These are phyloP conservation scores for honey bee (Apis mellifera) DNA, from an alignment of 1,140 invertebrate genomes.

Conservation along the genomic window DNA sequence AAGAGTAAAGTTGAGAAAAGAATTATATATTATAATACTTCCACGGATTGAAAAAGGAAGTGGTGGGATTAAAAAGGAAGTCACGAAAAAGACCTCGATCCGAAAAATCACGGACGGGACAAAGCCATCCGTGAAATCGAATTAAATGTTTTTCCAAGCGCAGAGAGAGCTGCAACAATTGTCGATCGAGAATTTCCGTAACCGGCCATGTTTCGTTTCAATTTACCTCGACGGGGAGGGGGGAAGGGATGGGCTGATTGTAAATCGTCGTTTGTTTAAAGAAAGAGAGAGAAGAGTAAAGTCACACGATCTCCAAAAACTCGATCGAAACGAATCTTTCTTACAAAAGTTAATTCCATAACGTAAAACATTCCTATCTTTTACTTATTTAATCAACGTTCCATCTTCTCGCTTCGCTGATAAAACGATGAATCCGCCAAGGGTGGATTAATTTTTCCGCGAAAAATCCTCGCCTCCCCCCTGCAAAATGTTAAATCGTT, in stretches of 20 bases:
- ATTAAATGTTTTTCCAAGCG: not conserved
- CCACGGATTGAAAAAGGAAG: not conserved
- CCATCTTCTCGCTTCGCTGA: no score
- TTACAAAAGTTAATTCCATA: no score
- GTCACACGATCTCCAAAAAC: not conserved
- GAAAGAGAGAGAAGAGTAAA: not conserved
- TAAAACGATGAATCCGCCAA: not conserved
- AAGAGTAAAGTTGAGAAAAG: no score
- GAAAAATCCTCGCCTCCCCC: constrained; percentile 22
- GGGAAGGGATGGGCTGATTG: not conserved
- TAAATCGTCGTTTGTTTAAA: not conserved
- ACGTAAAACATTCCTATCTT: no score
- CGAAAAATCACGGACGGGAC: no score
- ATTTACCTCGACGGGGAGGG: not conserved
- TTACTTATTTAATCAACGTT: no score
- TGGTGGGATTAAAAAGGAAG: no score
- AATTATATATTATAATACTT: no score
- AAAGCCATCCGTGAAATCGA: not conserved
- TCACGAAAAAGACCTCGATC: not conserved
- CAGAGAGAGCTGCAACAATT: no score
- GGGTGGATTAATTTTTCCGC: constrained; percentile 34
- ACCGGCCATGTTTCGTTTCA: not conserved
- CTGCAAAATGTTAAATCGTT: constrained; percentile 47
- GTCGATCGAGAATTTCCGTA: not conserved
- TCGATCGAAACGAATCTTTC: no score